Evolutionary conservation across 2,797 vertebrate species (phyloP).

Genomic region (Semaprochilodus insignis): DNA sequence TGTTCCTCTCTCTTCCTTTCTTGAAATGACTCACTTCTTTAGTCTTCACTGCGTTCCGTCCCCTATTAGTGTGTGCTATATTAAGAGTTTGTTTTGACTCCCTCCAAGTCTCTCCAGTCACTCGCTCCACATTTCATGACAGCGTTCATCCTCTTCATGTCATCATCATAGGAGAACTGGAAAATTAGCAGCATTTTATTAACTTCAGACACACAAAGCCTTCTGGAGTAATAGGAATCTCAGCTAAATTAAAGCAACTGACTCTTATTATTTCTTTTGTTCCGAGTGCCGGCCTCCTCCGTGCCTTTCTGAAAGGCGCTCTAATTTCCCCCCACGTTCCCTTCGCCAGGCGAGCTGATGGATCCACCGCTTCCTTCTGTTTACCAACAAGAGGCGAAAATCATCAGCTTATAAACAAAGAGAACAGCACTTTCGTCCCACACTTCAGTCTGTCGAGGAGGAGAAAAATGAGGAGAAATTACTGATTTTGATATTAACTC

Average conservation of each 20-base stretch:
- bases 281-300: slow-evolving; percentile 53
- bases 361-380: slow-evolving; percentile 48
- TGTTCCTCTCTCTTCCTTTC: slow-evolving; percentile 26
- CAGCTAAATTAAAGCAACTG: slow-evolving; percentile 67
- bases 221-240: slow-evolving; percentile 72
- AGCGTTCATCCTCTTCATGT: slow-evolving; percentile 45
- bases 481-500: background rate
- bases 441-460: background rate
- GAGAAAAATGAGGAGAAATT: background rate
- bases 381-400: slow-evolving; percentile 44
- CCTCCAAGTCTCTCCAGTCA: slow-evolving; percentile 65
- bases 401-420: slow-evolving; percentile 1
- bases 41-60: slow-evolving; percentile 61
- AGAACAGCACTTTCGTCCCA: slow-evolving; percentile 9
- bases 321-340: slow-evolving; percentile 52
- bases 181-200: slow-evolving; percentile 70
- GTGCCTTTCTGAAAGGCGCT: slow-evolving; percentile 63
- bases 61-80: slow-evolving; percentile 65
- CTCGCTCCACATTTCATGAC: slow-evolving; percentile 44
- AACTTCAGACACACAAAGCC: slow-evolving; percentile 68
- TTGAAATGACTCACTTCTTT: slow-evolving; percentile 46
- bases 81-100: slow-evolving; percentile 70
- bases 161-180: slow-evolving; percentile 57
- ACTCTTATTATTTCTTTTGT: slow-evolving; percentile 64
- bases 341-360: background rate